Evolutionary conservation across 2,113 vertebrate genomes (phyloP), one percentile per base, ranked within the genome.

Genomic region (Nothoprocta perdicaria): DNA sequence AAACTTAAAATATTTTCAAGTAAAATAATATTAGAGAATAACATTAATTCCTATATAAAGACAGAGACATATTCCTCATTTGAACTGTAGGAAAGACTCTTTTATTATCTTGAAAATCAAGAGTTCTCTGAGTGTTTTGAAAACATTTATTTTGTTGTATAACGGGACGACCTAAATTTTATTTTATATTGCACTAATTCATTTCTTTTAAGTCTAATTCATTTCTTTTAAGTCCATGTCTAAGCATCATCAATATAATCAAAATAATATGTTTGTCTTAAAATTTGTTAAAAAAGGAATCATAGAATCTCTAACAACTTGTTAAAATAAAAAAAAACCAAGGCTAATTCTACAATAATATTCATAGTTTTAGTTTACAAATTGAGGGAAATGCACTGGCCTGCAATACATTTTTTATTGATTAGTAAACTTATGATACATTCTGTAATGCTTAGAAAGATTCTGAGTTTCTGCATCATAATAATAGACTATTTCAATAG

Each of bases 61-160:
- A 27, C 4, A 73, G 53, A 46, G 14, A 7, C 2, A 52, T 65
- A 35, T 65, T 17, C 1, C 2, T 67, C 12, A 76, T 52, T 58
- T 62, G 26, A 80, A 5, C 5, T 77, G 29, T 14, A 63, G n/a
- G 46, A 38, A 38, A 38, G 35, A 38, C 14, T 74, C 13, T 63
- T 13, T 8, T 4, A 81, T 8, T 29, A 11, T 8, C 10, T 33
- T 40, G 8, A 10, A 13, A 45, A 38, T 29, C 9, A 63, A 62
- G 53, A 0, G 0, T 40, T 71, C 77, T 73, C 8, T 48, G 22
- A 58, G 6, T 31, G 2, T 69, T 5, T 13, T 75, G 6, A 14
- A 76, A 73, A 61, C 4, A 11, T 10, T 38, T 2, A 3, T n/a
- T 76, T 89, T 85, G 35, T 33, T 71, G 29, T 12, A 11, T 14